Evolutionary conservation across 2,888 invertebrate genomes (phyloP).

Genomic region (Stenchaetothrips biformis): DNA sequence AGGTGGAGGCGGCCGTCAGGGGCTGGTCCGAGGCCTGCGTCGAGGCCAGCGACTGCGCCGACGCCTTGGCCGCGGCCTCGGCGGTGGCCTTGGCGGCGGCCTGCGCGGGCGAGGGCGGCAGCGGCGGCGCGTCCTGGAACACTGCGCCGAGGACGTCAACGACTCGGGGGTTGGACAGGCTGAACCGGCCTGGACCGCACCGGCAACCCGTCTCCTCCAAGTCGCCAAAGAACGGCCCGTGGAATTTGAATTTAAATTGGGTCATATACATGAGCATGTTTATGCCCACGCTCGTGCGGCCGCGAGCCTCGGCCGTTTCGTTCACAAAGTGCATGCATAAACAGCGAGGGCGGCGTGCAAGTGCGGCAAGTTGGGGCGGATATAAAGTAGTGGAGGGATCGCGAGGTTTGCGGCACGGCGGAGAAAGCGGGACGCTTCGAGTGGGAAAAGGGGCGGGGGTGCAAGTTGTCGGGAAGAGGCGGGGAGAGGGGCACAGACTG

Average conservation of each 20-base stretch:
- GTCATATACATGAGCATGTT: neutral
- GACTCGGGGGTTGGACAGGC: neutral
- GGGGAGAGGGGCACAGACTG: neutral
- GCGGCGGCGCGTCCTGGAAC: constrained; percentile 19
- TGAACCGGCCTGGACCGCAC: neutral
- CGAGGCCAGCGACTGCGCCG: constrained; percentile 8
- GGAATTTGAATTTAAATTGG: neutral
- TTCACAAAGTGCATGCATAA: neutral
- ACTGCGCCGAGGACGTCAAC: neutral
- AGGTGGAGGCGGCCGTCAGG: neutral
- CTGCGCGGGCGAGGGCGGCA: constrained; percentile 9
- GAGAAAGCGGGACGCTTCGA: no score
- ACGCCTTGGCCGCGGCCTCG: constrained; percentile 3
- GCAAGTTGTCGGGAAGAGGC: no score
- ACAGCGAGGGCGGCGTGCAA: neutral
- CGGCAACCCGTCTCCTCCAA: neutral
- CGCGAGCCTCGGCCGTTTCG: neutral
- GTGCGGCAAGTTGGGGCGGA: neutral
- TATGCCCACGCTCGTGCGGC: neutral
- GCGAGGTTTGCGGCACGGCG: neutral
- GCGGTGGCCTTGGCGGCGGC: neutral
- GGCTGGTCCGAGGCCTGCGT: constrained; percentile 14
- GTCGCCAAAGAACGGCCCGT: neutral
- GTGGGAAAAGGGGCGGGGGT: no score
- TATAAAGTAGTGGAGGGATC: neutral